A percentile compares a stretch with the other conserved stretches of the same genome.
Evolutionary conservation across 2,888 invertebrate species (phyloP).

Genomic region (Mechanitis mazaeus): DNA sequence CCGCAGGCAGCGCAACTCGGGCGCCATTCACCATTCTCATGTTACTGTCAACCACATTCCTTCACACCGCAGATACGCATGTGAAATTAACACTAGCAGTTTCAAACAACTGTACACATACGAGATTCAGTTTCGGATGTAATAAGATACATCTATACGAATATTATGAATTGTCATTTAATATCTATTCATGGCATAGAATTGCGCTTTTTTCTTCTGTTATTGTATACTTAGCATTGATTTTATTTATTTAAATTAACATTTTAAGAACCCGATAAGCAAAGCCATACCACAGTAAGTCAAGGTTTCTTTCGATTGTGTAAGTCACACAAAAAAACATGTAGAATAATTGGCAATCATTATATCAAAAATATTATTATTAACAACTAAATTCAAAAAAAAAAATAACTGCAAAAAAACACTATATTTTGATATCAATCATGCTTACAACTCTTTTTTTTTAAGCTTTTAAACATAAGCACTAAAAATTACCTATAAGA

Average conservation of each 20-base stretch:
- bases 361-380: background rate
- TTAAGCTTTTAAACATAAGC: too few species aligned
- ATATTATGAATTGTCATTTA: slow-evolving; percentile 6
- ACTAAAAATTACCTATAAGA: too few species aligned
- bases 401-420: background rate
- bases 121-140: too few species aligned
- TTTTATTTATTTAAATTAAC: background rate
- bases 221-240: background rate
- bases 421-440: too few species aligned
- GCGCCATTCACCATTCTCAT: slow-evolving; percentile 50
- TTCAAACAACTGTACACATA: background rate
- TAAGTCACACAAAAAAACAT: too few species aligned
- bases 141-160: too few species aligned
- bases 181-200: slow-evolving; percentile 10
- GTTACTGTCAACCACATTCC: slow-evolving; percentile 42
- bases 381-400: background rate
- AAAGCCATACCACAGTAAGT: slow-evolving; percentile 31
- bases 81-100: slow-evolving; percentile 12
- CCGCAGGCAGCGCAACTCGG: slow-evolving; percentile 37
- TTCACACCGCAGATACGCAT: slow-evolving; percentile 25
- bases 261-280: background rate
- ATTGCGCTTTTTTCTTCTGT: slow-evolving; percentile 7
- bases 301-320: slow-evolving; percentile 38
- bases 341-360: slow-evolving; percentile 4
- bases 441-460: too few species aligned